Base-by-base conservation (phyloP, 2,797 vertebrate species). In the Sciurus carolinensis region DNA sequence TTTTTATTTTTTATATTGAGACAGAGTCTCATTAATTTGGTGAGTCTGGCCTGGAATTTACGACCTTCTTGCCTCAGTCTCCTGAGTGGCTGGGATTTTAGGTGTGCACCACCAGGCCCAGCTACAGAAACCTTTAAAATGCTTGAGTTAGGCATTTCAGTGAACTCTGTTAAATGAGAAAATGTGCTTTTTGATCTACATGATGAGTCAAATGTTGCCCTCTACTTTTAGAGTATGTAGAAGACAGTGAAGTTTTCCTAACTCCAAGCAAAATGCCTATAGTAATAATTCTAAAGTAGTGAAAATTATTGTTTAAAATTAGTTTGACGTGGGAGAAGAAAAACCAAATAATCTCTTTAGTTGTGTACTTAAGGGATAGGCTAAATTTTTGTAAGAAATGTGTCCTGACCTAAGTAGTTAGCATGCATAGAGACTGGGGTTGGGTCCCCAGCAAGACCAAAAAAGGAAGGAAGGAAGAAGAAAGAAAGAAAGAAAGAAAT, bases 371-470 rank as follows among this genome's bases (percentile, higher is more conserved):
- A 76, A 92, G 47, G n/a, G 20, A 33, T 59, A 82, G 39, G 30
- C 72, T 95, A 94, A 94, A 67, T 84, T 8, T 24, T 66, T 8
- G 30, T 64, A 92, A 52, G 66, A 87, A 90, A 91, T 71, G 26
- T 81, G 75, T 87, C 69, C 47, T 75, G 11, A 71, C 28, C 59
- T 87, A 90, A 57, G 30, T 52, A 87, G 69, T 90, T 8, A 71
- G 26, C 26, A 22, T 52, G 26, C 18, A 9, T n/a, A 39, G 77
- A 22, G n/a, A 28, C 36, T 26, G 69, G 26, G 47, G n/a, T 69
- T 69, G 15, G 5, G 50, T n/a, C 14, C 15, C 15, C 33, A 77
- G 22, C 20, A 17, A 5, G 24, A 24, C 39, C 75, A 59, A 77
- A 42, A 22, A 24, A 77, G 20, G 52, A 77, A 62, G 24, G 20